phyloP scores from a whole-genome alignment of 2,797 vertebrate species.

The Otus scops region DNA sequence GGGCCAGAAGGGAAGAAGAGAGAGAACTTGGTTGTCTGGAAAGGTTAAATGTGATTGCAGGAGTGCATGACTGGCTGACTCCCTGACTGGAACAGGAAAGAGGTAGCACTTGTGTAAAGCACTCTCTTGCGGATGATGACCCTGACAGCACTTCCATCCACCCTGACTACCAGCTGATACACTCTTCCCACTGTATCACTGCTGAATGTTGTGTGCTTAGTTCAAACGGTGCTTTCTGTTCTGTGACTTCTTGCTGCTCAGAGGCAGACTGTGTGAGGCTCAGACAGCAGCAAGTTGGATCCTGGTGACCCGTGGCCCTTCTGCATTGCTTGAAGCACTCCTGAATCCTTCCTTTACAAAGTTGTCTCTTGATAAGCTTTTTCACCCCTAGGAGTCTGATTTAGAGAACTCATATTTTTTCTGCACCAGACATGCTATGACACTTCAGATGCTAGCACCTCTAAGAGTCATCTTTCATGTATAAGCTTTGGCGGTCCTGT shows the following conservation, averaged over 20 bases:
- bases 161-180: background rate
- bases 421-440: background rate
- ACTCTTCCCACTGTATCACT: background rate
- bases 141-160: background rate
- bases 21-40: background rate
- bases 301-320: fast-evolving
- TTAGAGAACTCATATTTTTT: background rate
- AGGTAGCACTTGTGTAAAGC: background rate
- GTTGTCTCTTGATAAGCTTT: background rate
- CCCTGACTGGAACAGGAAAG: background rate
- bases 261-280: background rate
- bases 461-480: background rate
- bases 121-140: background rate
- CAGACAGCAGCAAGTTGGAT: background rate
- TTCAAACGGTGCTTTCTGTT: background rate
- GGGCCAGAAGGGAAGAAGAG: background rate
- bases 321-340: background rate
- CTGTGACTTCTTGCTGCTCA: background rate
- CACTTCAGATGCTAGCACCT: background rate
- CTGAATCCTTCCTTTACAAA: background rate
- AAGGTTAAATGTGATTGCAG: background rate
- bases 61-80: background rate
- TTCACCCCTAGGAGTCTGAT: background rate
- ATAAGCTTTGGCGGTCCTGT: background rate
- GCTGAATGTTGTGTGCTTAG: background rate